A percentile compares a stretch with the other conserved stretches of the same genome.
Conservation (phyloP, 2,888 invertebrate genomes). For the Aleiodes alternator region DNA sequence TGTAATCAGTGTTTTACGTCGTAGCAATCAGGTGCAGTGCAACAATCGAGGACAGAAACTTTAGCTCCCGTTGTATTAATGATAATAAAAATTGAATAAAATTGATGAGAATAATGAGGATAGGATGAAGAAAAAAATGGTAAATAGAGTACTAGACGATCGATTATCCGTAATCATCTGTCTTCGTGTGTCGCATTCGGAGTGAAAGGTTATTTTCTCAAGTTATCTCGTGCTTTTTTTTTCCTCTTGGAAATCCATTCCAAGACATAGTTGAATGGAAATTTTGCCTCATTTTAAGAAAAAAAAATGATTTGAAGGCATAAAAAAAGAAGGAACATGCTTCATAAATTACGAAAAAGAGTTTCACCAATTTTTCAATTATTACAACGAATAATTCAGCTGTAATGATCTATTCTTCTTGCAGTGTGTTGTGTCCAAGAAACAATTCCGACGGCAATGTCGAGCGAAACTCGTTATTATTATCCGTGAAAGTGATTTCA, state of each 20-base stretch:
- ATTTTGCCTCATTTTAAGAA: neutral
- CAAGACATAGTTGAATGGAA: no score
- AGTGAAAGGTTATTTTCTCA: conserved; percentile 31
- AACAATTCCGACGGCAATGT: conserved; percentile 8
- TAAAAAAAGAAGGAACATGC: neutral
- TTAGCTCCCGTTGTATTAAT: neutral
- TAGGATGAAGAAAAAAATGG: conserved; percentile 29
- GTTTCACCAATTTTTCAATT: no score
- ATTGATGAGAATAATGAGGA: conserved; percentile 17
- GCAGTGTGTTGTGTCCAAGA: neutral
- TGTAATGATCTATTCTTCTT: conserved; percentile 3
- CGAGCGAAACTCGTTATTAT: conserved; percentile 27
- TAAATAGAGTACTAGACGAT: conserved; percentile 10
- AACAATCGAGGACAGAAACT: conserved; percentile 22
- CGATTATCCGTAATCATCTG: conserved; percentile 39
- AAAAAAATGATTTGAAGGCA: conserved; percentile 11
- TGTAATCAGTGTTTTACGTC: neutral
- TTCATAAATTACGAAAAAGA: no score
- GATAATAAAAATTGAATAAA: conserved; percentile 41
- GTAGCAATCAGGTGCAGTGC: conserved; percentile 4
- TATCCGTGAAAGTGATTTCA: conserved; percentile 20
- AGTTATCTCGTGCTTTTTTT: no score
- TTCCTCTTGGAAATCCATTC: no score
- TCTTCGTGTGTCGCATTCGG: conserved; percentile 30
- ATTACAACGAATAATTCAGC: neutral